Percentiles rank a stretch among this genome's conserved stretches.
Evolutionary conservation across 2,888 invertebrate species (phyloP).

Genomic region (Stenolophus ochropezus): DNA sequence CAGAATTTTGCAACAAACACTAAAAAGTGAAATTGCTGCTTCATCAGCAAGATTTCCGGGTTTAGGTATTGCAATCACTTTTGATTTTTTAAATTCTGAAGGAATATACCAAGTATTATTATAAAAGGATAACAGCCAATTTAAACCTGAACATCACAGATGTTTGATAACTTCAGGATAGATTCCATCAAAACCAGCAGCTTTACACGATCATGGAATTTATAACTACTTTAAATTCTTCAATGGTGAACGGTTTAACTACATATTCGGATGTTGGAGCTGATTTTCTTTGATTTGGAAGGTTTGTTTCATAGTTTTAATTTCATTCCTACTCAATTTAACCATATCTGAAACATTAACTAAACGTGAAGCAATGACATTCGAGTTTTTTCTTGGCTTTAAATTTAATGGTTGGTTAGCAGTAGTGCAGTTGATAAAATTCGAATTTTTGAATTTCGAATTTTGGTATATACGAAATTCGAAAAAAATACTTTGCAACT

Average conservation of each 20-base stretch:
- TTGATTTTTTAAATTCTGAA: constrained; percentile 3
- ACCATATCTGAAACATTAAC: neutral
- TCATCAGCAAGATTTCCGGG: neutral
- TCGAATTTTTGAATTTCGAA: no score
- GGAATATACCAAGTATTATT: no score
- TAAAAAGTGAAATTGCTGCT: constrained; percentile 22
- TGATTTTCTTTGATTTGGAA: neutral
- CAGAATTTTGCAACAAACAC: constrained; percentile 20
- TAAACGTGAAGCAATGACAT: neutral
- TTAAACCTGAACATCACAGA: no score
- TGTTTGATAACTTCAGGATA: no score
- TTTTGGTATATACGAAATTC: no score
- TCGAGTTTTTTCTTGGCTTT: neutral
- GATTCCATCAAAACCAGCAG: neutral
- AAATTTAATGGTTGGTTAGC: neutral
- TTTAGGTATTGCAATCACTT: constrained; percentile 7
- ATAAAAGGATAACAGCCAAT: no score
- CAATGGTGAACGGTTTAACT: no score
- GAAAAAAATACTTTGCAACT: no score
- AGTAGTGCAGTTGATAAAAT: no score
- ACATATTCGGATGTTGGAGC: no score
- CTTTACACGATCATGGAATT: neutral
- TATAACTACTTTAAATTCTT: no score
- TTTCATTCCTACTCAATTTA: neutral
- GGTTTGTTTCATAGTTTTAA: neutral